Base-by-base conservation (phyloP, 2,797 vertebrate genomes). In the Discoglossus pictus region DNA sequence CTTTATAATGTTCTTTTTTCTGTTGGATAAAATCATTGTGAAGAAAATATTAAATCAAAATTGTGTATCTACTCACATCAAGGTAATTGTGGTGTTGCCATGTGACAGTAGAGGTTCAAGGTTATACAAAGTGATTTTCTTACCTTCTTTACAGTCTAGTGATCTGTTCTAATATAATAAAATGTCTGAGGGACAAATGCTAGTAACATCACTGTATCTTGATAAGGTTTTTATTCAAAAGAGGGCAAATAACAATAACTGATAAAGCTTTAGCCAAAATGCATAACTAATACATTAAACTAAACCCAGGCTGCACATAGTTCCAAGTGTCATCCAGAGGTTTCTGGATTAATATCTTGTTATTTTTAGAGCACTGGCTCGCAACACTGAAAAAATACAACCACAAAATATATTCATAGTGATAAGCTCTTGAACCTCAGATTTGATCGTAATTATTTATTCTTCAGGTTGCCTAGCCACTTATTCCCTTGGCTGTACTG, bases 51-150 rank as follows among this genome's bases (percentile, higher is more conserved):
- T 54, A 48, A 66, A 66, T 59, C 38, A 43, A 63, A 58, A 63
- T 17, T 58, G 27, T 48, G 12, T 16, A 55, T 12, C 40, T 25
- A 55, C 11, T 54, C 52, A 38, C 52, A n/a, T 34, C 51, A 20
- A 10, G 36, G 21, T 39, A 42, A 44, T 56, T 65, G 48, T 24
- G 17, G 20, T 51, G 35, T n/a, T n/a, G 34, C 54, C 54, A 31
- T 35, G 64, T 38, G 44, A 55, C 25, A 43, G 15, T 21, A 43
- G 15, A 43, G 31, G 65, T 68, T 68, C 54, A 68, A 68, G 65
- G 65, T 68, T 60, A 68, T n/a, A 60, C 25, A 51, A 68, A 68
- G 38, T 43, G 23, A 60, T 59, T 51, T 31, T 50, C 39, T 39
- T 51, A 6, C 55, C 50, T 31, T 25, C 60, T 68, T 60, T 68